Evolutionary conservation across 2,888 invertebrate genomes (phyloP), one percentile per base, ranked within the genome.

Genomic region (Doris montereyensis): DNA sequence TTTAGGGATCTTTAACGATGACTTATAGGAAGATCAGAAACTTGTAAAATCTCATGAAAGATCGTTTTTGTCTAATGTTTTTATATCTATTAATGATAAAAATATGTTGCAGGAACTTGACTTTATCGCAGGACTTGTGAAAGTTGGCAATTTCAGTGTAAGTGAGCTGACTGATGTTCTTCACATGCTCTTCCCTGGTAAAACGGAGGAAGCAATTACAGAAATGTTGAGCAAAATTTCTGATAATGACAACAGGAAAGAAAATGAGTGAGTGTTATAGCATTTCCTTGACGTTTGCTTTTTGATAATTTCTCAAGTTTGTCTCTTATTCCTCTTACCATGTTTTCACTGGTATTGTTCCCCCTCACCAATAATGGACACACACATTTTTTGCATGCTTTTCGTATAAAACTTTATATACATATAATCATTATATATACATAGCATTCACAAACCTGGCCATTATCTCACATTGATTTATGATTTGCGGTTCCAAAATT

Each of bases 101-200:
- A n/a, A n/a, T 65, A 2, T 65, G 17, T 13, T 81, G 2, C 78
- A 90, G 90, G 90, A 91, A 83, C 78, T 90, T 76, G 85, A 87
- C 77, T 89, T 90, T 77, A 85, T 91, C 2, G 86, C 88, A 70
- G 89, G 90, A 0, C 83, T 91, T 81, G 87, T 90, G 8, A 85
- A 86, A 24, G 85, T 89, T 28, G 90, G 90, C 8, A 82, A 85
- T 1, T 87, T 91, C 65, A 81, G 85, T 21, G 83, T 85, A 73
- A 82, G 81, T 24, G 90, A 90, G 77, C 81, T 90, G 65, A 82
- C 86, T 57, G 84, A 85, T 75, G 89, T 90, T 0, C 78, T 90
- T 10, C 83, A 83, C 70, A 84, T 89, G 85, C 83, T 90, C 58
- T 89, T 89, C 81, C 90, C 90, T 4, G 80, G 81, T 26, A 89